Base-by-base conservation (phyloP, 2,797 vertebrate genomes). In the Prunella strophiata region DNA sequence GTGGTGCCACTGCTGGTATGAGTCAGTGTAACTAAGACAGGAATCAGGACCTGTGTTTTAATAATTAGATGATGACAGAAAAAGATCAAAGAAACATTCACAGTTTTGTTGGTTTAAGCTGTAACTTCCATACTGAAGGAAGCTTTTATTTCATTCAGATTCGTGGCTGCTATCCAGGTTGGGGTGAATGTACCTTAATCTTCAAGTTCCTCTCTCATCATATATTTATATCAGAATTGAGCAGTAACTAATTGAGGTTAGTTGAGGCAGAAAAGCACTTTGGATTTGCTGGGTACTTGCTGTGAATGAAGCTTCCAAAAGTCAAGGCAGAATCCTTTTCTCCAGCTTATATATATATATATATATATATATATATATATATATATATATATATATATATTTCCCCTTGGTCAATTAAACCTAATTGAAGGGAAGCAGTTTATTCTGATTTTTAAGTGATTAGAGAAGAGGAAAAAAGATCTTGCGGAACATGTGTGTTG, bases 221-320 rank as follows among this genome's bases (percentile, higher is more conserved):
- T 67, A 22, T 59, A 90, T 76, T 94, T 70, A 18, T 86, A 74
- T 74, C 27, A 13, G 59, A 93, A 74, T 36, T 1, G 5, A 91
- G 74, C 63, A 90, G 88, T 83, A 87, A 63, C 63, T 95, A 91
- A 94, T 66, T 91, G 86, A 94, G 87, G 70, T 91, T 95, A 91
- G 82, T 82, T 93, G 88, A 95, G 89, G 83, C 80, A 96, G 91
- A 93, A 96, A 94, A 96, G 73, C 11, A 74, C 40, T 77, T 75
- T 66, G 91, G 66, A 83, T 94, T 92, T 95, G 11, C 68, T 77
- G 68, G 27, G 68, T 93, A n/a, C 42, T 85, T 65, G 16, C 68
- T 88, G 82, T 55, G 87, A 91, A 92, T 73, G 67, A 81, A 52
- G 26, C 59, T 85, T 92, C 63, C 77, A 84, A 52, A 93, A 94